Base-by-base conservation (phyloP, 2,797 vertebrate genomes). In the Rhodeus uyekii region DNA sequence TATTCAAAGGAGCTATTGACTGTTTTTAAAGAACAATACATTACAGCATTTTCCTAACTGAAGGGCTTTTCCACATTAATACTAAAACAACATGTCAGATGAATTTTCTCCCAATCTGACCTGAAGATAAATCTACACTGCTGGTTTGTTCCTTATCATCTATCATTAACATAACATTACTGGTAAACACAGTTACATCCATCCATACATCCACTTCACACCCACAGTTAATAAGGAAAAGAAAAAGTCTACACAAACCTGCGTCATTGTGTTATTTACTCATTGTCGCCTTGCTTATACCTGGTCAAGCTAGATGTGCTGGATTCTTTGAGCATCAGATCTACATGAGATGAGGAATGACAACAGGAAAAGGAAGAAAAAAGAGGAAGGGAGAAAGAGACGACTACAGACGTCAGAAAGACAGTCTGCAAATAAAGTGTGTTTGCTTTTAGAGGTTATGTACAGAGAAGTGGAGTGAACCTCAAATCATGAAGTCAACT, bases 221-320 rank as follows among this genome's bases (percentile, higher is more conserved):
- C 44, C 27, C 80, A 32, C 42, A 32, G 27, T n/a, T n/a, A 22
- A 44, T 5, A 42, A 39, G 42, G 16, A 50, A 73, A 36, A 74
- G 34, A 53, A 53, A 44, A 53, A 27, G 60, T 76, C 13, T 64
- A 64, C 60, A 29, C 18, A 18, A 24, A 58, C 7, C 24, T 34
- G 55, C 8, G 32, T 24, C 64, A 38, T 69, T 84, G 84, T 86
- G 64, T 72, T 74, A 73, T 39, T n/a, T 58, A 80, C 19, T 63
- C 29, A 72, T 84, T 81, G 69, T 72, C 68, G 42, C 55, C 64
- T 76, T 29, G 67, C 72, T 72, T 14, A 42, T 42, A 58, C 72
- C 84, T 77, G 83, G 84, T 87, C 64, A 64, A 72, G 83, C 89
- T 71, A 81, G 90, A 89, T 42, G 7, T 24, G 79, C 85, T 50